Evolutionary conservation across 2,797 vertebrate species (phyloP).

Genomic region (Spatula versicolor): DNA sequence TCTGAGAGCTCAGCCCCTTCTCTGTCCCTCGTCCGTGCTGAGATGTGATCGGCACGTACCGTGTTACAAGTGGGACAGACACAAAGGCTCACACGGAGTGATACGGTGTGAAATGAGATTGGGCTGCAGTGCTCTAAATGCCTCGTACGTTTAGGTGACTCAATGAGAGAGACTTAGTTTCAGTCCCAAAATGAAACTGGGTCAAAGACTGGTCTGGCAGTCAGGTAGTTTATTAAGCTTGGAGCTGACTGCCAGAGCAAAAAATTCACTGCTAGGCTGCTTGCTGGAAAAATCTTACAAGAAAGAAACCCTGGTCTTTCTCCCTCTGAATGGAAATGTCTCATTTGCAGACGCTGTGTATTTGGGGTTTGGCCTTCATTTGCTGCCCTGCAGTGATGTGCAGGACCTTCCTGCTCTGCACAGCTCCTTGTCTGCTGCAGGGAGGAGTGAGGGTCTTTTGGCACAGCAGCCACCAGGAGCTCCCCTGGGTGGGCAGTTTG

Average conservation of each 20-base stretch:
- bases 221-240: not conserved
- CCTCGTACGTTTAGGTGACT: not conserved
- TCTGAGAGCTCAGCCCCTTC: not conserved
- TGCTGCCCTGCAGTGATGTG: not conserved
- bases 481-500: not conserved
- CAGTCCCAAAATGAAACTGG: not conserved
- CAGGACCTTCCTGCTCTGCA: not conserved
- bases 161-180: not conserved
- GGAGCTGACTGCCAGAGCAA: not conserved
- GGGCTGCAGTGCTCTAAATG: not conserved
- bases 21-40: not conserved
- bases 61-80: not conserved
- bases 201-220: not conserved
- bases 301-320: not conserved
- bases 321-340: not conserved
- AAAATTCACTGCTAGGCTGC: not conserved
- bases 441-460: not conserved
- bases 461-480: not conserved
- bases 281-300: not conserved
- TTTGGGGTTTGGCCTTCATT: not conserved
- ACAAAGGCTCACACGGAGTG: not conserved
- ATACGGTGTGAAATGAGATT: not conserved
- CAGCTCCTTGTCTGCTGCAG: not conserved
- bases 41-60: not conserved
- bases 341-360: not conserved